Evolutionary conservation across 2,797 vertebrate genomes (phyloP), one percentile per base, ranked within the genome.

Genomic region (Poecilia wingei): DNA sequence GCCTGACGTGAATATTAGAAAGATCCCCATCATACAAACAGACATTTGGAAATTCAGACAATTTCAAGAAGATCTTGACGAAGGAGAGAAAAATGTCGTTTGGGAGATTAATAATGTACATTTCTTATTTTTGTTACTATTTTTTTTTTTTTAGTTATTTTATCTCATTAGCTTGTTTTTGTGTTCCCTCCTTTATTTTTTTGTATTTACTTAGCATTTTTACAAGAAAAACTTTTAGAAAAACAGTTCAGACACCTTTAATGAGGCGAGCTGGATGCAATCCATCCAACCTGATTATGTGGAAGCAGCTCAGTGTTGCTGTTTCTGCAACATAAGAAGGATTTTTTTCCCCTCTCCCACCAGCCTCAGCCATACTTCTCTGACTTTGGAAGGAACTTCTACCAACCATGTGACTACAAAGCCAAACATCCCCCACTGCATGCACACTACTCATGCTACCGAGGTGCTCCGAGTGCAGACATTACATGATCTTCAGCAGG

Each of bases 261-360:
- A 70, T 13, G 41, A 70, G 68, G 39, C 41, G 5, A 45, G 25
- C 25, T 70, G 25, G 41, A 45, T 70, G 68, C 25, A 45, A 43
- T 45, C 41, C 39, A 43, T 45, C 25, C 68, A 70, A 70, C 41
- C 68, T 45, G 68, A 70, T 70, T 70, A 70, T 68, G 36, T 68
- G 64, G 64, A 68, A 41, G 64, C 64, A 0, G 64, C 64, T 68
- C 36, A 68, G 64, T 18, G 20, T 13, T 41, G 36, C 36, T 41
- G 64, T 25, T 68, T 68, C 64, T 68, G 64, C 64, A 68, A 36
- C 18, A 41, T 41, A 41, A 25, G 20, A 68, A 22, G 64, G 7
- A 68, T 68, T 39, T 39, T 68, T 39, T 39, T 41, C 0, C 31
- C 20, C 64, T 41, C 64, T 68, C 25, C 64, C 64, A 68, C 64